phyloP scores from a whole-genome alignment of 2,113 vertebrate species.

The Dicentrarchus labrax region DNA sequence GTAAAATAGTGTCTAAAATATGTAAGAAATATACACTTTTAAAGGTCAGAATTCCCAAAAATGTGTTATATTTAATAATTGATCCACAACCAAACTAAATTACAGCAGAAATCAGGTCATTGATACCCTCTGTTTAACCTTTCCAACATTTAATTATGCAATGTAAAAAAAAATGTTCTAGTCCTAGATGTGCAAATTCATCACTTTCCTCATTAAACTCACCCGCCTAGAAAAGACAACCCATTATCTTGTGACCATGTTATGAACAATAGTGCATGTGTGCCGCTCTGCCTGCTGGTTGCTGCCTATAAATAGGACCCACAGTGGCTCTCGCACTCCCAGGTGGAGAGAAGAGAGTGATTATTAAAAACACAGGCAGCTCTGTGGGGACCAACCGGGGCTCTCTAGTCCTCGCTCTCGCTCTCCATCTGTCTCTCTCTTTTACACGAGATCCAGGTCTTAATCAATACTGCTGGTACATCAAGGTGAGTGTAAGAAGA shows the following conservation, averaged over 20 bases:
- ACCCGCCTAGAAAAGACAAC: constrained; percentile 8
- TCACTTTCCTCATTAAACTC: neutral
- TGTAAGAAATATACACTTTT: neutral
- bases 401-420: constrained; percentile 30
- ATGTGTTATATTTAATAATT: neutral
- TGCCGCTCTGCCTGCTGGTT: constrained; percentile 62
- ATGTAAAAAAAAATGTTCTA: neutral
- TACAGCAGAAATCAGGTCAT: neutral
- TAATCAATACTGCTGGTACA: constrained; percentile 50
- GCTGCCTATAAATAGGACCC: constrained; percentile 74
- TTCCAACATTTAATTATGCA: constrained; percentile 28
- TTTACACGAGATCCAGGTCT: constrained; percentile 52
- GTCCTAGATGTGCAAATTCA: constrained; percentile 26
- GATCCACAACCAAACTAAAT: constrained; percentile 24
- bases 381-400: constrained; percentile 55
- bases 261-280: constrained; percentile 62
- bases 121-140: constrained; percentile 24
- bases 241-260: constrained; percentile 57
- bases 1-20: neutral
- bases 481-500: constrained; percentile 8
- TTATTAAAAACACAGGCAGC: constrained; percentile 81
- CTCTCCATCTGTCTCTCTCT: constrained; percentile 63
- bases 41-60: neutral
- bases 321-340: constrained; percentile 61
- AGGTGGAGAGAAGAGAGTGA: constrained; percentile 69